Conservation (phyloP, 2,797 vertebrate species). For the Eurystomus glaucurus region DNA sequence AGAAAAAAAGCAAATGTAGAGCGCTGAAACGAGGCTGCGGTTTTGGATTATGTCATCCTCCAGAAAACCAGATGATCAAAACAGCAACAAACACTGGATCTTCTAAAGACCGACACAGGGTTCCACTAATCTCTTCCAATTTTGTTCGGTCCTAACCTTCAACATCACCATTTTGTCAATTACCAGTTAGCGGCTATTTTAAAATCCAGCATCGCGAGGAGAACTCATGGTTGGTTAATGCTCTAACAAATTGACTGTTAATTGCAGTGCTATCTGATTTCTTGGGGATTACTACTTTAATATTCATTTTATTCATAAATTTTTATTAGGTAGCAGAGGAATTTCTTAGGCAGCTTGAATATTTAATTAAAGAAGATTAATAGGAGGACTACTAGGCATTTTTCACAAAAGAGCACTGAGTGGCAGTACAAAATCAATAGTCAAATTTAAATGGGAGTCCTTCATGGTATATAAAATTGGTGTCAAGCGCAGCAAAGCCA, state of each 20-base stretch:
- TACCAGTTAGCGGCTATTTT: constrained; percentile 58
- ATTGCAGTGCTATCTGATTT: constrained; percentile 73
- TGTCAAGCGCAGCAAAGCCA: constrained; percentile 35
- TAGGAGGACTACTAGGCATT: constrained; percentile 41
- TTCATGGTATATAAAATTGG: constrained; percentile 46
- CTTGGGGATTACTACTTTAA: constrained; percentile 71
- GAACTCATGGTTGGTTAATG: constrained; percentile 65
- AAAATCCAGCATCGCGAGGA: constrained; percentile 49
- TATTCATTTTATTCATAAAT: constrained; percentile 78
- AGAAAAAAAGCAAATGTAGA: not conserved
- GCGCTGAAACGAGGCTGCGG: not conserved
- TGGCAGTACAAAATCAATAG: constrained; percentile 66
- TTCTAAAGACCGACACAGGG: not conserved
- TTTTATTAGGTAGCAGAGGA: constrained; percentile 73
- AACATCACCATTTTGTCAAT: not conserved
- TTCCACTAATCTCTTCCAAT: not conserved
- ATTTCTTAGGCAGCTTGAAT: constrained; percentile 71
- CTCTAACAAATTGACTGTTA: constrained; percentile 72
- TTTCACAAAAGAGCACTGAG: constrained; percentile 45
- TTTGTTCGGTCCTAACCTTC: constrained; percentile 17
- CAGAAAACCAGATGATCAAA: not conserved
- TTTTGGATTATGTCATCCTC: not conserved
- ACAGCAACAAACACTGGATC: not conserved
- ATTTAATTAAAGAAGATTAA: constrained; percentile 81
- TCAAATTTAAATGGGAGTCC: constrained; percentile 54